Base-by-base conservation (phyloP, 2,113 vertebrate genomes). In the Ceuthmochares aereus region DNA sequence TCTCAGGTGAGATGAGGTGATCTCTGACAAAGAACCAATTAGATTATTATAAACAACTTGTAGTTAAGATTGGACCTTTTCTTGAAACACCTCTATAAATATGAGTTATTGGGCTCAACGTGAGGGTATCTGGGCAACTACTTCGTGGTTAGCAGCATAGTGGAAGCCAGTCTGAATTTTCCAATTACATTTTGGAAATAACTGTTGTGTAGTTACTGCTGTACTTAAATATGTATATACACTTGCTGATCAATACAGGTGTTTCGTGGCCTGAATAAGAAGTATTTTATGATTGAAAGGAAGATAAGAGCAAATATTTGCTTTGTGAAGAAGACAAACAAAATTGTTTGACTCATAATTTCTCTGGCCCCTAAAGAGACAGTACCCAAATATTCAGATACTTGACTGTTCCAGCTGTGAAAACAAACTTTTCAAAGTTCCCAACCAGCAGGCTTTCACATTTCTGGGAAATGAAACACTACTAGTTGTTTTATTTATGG, bases 391-490 rank as follows among this genome's bases (percentile, higher is more conserved):
- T 97, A 95, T 87, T 96, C 96, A 23, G 67, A 89, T 93, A 84
- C 93, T 96, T 89, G 90, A 83, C 84, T 91, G 80, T 81, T 97
- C 93, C 94, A 97, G 97, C 96, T 97, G 95, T 96, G 92, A 97
- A 97, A 96, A 96, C 93, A 97, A 97, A 94, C 95, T 96, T 95
- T 92, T 93, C 89, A 92, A 96, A 96, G 95, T 95, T 97, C 95
- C 92, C 94, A 95, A 96, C 92, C 95, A 97, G 93, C 90, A 96
- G 90, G 93, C 91, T 92, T 97, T 90, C 93, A 95, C 94, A 96
- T 96, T 97, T 97, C 91, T 97, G 95, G 92, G 96, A 97, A 96
- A 94, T 96, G 94, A 96, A 96, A 96, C 96, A 96, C 96, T 94
- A 90, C 79, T 90, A 91, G 90, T 96, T 97, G 96, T 92, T 97